A percentile compares a stretch with the other conserved stretches of the same genome.
Conservation (phyloP, 1,140 invertebrate genomes). For the Drosophila sechellia region DNA sequence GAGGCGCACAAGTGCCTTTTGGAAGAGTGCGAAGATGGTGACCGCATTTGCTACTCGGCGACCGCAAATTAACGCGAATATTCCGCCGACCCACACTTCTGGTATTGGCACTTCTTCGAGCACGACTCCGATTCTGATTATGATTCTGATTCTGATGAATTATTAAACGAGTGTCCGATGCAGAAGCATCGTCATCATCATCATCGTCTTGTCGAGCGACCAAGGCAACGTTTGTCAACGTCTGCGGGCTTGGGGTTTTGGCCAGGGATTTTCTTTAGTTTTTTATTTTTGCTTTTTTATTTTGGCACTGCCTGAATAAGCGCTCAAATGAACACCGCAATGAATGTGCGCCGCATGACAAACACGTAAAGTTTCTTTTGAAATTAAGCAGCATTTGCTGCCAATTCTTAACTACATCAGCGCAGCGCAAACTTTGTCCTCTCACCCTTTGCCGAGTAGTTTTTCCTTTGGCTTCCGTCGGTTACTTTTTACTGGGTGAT, state of each 20-base stretch:
- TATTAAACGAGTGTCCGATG: constrained; percentile 61
- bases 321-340: constrained; percentile 82
- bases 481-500: constrained; percentile 41
- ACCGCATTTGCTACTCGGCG: constrained; percentile 34
- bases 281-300: not conserved
- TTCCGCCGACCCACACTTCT: constrained; percentile 24
- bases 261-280: no score
- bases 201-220: constrained; percentile 23
- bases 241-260: constrained; percentile 7
- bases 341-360: constrained; percentile 82
- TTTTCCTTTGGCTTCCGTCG: constrained; percentile 49
- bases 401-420: constrained; percentile 83
- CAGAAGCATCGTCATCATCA: constrained; percentile 25
- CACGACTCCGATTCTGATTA: constrained; percentile 1
- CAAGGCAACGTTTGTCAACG: constrained; percentile 61
- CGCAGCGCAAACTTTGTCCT: constrained; percentile 78
- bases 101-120: constrained; percentile 3
- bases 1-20: constrained; percentile 63
- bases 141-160: constrained; percentile 61
- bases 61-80: constrained; percentile 74
- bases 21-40: constrained; percentile 7
- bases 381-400: constrained; percentile 83
- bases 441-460: constrained; percentile 38
- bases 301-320: constrained; percentile 60
- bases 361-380: constrained; percentile 83